These are phyloP conservation scores for Syndactyla subalaris DNA, from an alignment of 2,797 vertebrate species.

Conservation along the genomic window DNA sequence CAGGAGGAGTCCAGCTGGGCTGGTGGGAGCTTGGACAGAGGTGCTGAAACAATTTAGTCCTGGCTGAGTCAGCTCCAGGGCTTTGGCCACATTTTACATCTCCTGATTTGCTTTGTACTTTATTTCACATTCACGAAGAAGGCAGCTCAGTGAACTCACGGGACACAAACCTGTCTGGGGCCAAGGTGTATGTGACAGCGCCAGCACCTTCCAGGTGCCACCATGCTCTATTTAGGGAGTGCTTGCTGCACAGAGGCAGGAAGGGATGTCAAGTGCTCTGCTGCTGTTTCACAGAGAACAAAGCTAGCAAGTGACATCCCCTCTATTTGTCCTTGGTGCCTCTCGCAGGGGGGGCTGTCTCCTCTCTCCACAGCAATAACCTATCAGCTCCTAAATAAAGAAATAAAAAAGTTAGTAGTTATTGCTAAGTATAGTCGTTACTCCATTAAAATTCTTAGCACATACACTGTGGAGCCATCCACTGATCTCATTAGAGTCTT, in stretches of 20 bases:
- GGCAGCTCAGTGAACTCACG: not conserved
- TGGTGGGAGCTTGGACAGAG: not conserved
- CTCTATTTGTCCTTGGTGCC: not conserved
- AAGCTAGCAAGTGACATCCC: not conserved
- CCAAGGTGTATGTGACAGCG: not conserved
- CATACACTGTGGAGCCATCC: not conserved
- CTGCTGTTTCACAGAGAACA: not conserved
- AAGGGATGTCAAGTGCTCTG: not conserved
- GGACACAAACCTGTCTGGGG: not conserved
- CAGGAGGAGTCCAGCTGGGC: not conserved
- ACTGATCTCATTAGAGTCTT: constrained; percentile 8
- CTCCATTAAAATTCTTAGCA: constrained; percentile 7
- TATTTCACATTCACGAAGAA: not conserved
- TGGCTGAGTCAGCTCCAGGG: not conserved
- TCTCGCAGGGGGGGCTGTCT: not conserved
- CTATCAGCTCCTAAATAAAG: not conserved
- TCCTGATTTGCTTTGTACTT: not conserved
- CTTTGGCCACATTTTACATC: not conserved
- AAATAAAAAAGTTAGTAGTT: not conserved
- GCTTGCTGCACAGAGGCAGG: not conserved
- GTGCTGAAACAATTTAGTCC: not conserved
- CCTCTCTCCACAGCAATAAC: not conserved
- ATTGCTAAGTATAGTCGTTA: not conserved
- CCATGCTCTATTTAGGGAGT: not conserved
- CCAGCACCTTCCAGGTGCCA: not conserved